Conservation (phyloP, 2,888 invertebrate genomes). For the Dicyrtomina minuta region DNA sequence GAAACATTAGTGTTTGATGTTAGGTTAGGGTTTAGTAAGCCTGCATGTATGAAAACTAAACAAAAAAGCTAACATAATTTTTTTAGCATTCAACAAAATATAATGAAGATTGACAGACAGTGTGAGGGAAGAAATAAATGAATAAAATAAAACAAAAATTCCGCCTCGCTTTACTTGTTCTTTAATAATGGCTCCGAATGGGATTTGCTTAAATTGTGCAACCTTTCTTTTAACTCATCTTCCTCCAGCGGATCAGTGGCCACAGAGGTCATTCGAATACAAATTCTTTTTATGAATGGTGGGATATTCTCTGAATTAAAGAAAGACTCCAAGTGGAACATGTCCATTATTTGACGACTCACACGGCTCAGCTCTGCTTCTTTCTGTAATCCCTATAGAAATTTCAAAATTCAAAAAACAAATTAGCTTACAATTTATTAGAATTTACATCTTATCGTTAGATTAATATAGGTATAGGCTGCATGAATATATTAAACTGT, state of each 20-base stretch:
- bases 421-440: background rate
- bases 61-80: too few species aligned
- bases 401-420: background rate
- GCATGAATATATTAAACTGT: too few species aligned
- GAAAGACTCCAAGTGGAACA: slow-evolving; percentile 47
- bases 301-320: slow-evolving; percentile 47
- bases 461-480: too few species aligned
- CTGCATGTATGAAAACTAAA: too few species aligned
- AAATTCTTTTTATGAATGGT: slow-evolving; percentile 36
- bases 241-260: slow-evolving; percentile 28
- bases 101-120: too few species aligned
- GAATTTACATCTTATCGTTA: too few species aligned
- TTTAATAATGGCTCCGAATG: slow-evolving; percentile 26
- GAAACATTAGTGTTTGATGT: too few species aligned
- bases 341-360: slow-evolving; percentile 49
- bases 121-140: too few species aligned
- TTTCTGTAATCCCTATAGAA: slow-evolving; percentile 46
- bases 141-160: too few species aligned
- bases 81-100: too few species aligned
- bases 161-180: slow-evolving; percentile 34
- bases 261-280: slow-evolving; percentile 38
- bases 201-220: background rate
- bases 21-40: too few species aligned
- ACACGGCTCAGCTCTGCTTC: slow-evolving; percentile 48
- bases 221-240: background rate